phyloP scores from a whole-genome alignment of 2,888 invertebrate species.

The Sylvicola cinctus region DNA sequence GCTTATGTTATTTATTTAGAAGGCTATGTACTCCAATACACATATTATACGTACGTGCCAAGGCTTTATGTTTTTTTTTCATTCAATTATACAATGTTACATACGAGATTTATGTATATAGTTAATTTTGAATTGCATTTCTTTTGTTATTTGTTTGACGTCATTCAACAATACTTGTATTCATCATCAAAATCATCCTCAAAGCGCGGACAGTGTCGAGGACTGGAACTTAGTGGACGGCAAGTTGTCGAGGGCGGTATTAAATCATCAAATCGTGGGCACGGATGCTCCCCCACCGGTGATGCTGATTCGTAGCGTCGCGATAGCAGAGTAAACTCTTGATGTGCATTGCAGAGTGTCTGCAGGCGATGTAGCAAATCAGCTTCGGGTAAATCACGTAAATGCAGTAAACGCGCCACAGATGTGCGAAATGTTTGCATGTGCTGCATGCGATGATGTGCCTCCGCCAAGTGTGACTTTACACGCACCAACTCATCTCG shows the following conservation, averaged over 20 bases:
- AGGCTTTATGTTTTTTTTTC: no score
- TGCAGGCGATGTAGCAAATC: constrained; percentile 59
- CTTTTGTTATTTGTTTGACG: no score
- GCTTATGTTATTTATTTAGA: no score
- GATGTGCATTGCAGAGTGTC: constrained; percentile 67
- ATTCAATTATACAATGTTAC: no score
- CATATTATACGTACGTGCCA: no score
- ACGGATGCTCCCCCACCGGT: constrained; percentile 22
- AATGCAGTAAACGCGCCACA: constrained; percentile 50
- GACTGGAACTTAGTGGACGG: constrained; percentile 17
- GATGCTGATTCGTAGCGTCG: constrained; percentile 39
- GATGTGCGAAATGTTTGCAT: constrained; percentile 56
- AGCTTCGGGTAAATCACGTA: constrained; percentile 51
- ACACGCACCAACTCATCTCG: constrained; percentile 55
- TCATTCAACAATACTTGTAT: no score
- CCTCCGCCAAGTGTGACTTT: constrained; percentile 52
- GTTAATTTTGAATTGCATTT: no score
- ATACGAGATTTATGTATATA: no score
- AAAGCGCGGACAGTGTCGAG: constrained; percentile 7
- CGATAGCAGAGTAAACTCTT: constrained; percentile 68
- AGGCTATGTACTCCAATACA: no score
- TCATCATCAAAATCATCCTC: no score
- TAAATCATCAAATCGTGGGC: constrained; percentile 19
- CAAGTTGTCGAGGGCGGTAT: constrained; percentile 19
- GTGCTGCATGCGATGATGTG: constrained; percentile 55